Percentiles rank a stretch among this genome's conserved stretches.
Evolutionary conservation across 2,888 invertebrate genomes (phyloP).

Genomic region (Syrista parreyssii): DNA sequence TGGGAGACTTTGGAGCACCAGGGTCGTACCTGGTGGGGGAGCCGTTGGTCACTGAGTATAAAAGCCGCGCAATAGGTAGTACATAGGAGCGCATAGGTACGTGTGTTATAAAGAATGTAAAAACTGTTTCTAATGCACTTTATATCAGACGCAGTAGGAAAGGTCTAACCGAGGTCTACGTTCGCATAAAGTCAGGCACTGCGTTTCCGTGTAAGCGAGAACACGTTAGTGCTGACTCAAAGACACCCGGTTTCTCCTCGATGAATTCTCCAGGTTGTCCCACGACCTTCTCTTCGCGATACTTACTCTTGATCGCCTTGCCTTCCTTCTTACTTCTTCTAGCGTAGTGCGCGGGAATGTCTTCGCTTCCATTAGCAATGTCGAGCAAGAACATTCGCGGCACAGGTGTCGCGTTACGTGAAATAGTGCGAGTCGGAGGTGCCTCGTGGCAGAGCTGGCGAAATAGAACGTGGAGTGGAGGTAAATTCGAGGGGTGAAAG

Average conservation of each 20-base stretch:
- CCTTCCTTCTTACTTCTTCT: conserved; percentile 6
- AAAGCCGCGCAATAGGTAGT: background rate
- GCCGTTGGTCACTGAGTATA: background rate
- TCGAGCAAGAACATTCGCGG: background rate
- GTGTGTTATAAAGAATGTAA: background rate
- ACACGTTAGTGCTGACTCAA: conserved; percentile 31
- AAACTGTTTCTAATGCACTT: conserved; percentile 22
- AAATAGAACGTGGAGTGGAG: background rate
- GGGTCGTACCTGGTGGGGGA: background rate
- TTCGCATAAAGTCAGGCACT: background rate
- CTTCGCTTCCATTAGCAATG: background rate
- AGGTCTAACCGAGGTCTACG: conserved; percentile 6
- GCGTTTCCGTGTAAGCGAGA: background rate
- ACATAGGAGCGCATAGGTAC: background rate
- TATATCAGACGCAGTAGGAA: conserved; percentile 31
- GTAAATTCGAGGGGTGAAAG: background rate
- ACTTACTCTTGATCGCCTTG: conserved; percentile 16
- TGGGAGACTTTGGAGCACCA: background rate
- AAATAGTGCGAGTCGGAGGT: background rate
- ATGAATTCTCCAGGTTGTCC: conserved; percentile 44
- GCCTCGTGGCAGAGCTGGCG: background rate
- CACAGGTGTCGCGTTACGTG: background rate
- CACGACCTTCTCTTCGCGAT: conserved; percentile 26
- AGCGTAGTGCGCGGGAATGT: background rate
- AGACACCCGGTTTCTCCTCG: conserved; percentile 50